Evolutionary conservation across 2,113 vertebrate species (phyloP).

Genomic region (Eonycteris spelaea): DNA sequence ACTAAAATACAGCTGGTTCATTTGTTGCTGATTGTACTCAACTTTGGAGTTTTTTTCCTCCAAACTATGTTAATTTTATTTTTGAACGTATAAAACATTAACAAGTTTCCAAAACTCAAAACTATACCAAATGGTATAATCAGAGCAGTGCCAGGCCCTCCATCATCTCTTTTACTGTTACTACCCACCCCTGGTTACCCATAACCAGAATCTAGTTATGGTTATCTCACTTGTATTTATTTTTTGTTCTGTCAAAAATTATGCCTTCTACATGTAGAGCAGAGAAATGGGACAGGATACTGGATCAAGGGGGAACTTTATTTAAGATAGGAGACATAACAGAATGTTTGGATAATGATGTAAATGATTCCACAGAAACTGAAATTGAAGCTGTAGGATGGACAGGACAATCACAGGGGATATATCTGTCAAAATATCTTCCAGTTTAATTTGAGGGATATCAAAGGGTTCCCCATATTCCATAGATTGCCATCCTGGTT

Average conservation of each 20-base stretch:
- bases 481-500: not conserved
- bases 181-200: not conserved
- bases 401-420: not conserved
- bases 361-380: not conserved
- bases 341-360: not conserved
- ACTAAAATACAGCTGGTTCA: not conserved
- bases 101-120: not conserved
- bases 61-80: conserved; percentile 3
- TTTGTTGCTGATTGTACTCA: not conserved
- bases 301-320: not conserved
- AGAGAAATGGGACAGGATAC: not conserved
- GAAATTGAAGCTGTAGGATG: not conserved
- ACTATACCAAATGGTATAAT: not conserved
- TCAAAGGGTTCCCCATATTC: not conserved
- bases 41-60: not conserved
- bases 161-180: not conserved
- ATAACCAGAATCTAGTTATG: no score
- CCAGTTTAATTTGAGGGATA: not conserved
- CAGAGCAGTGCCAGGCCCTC: not conserved
- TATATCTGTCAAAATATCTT: not conserved
- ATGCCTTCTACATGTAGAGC: not conserved
- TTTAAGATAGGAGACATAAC: not conserved
- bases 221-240: not conserved
- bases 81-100: not conserved
- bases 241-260: conserved; percentile 28